Conservation (phyloP, 2,113 vertebrate genomes). For the Cephalophus harveyi region DNA sequence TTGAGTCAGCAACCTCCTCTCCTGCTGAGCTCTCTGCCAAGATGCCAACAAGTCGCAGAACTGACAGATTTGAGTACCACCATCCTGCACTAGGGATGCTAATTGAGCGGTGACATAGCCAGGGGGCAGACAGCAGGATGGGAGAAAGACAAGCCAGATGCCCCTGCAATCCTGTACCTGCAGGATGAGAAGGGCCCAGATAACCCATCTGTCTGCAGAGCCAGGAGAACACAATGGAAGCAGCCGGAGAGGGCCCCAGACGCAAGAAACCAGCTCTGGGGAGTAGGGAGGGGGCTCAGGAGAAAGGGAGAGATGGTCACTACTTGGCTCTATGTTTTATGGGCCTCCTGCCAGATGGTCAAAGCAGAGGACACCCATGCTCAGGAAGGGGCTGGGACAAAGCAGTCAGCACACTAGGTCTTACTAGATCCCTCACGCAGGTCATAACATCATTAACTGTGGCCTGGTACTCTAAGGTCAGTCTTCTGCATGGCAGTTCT, state of each 20-base stretch:
- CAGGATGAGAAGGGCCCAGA: neutral
- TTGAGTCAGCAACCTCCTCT: conserved; percentile 40
- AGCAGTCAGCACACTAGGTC: neutral
- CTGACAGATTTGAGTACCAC: conserved; percentile 1
- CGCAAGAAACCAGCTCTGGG: neutral
- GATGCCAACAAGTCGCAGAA: neutral
- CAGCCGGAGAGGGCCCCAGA: neutral
- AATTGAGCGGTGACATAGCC: neutral
- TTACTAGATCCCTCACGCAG: neutral
- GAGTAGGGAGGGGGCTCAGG: rapidly evolving
- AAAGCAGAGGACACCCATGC: neutral
- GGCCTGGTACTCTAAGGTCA: neutral
- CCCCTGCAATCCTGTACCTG: neutral
- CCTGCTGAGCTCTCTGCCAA: neutral
- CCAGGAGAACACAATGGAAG: neutral
- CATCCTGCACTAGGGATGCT: conserved; percentile 13
- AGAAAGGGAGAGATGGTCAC: neutral
- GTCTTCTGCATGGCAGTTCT: neutral
- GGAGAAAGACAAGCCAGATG: neutral
- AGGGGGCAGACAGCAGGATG: neutral
- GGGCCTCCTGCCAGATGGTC: neutral
- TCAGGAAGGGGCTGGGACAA: neutral
- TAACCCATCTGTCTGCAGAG: neutral
- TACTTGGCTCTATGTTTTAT: neutral
- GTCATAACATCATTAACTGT: neutral